Evolutionary conservation across 2,888 invertebrate species (phyloP), one percentile per base, ranked within the genome.

Genomic region (Sycophila texana): DNA sequence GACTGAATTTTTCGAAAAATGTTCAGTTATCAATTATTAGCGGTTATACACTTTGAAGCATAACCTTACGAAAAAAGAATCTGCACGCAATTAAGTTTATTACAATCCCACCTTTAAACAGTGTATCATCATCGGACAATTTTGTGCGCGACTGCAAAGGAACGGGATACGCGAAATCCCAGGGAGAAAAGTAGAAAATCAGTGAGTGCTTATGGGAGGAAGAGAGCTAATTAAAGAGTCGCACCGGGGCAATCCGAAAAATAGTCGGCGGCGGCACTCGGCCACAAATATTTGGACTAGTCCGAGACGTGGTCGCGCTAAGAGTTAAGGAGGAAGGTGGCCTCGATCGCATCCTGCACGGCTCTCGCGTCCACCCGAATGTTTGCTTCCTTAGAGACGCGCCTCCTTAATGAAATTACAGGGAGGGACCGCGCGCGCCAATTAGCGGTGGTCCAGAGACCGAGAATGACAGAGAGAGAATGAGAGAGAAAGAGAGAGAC

Each of bases 401-500:
- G 89, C 87, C 86, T 84, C 85, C 85, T 86, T 88, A 88, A 89
- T 88, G 88, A 88, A 89, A 89, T 89, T 86, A 89, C 86, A 87
- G 87, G 86, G 86, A 85, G 86, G 86, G 86, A 26, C 60, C 65
- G 55, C 30, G 51, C 60, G 88, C 84, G 86, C 89, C 88, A 89
- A 89, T 89, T 89, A 89, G 87, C 87, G 87, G 86, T 87, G 12
- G 53, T 22, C 51, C 49, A 16, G 71, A 47, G 61, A n/a, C 20
- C 0, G 63, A 63, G 30, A 57, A 30, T 55, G 66, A 58, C 22
- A 70, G 71, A 26, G 30, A 63, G 39, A 60, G 47, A 26, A 66
- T 53, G 39, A 60, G 47, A 26, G 66, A 58, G 51, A 65, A 30
- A 26, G 22, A 71, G 57, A 71, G 26, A 39, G 30, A 61, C 16